Base-by-base conservation (phyloP, 2,888 invertebrate genomes). In the Sarcophaga variegata region DNA sequence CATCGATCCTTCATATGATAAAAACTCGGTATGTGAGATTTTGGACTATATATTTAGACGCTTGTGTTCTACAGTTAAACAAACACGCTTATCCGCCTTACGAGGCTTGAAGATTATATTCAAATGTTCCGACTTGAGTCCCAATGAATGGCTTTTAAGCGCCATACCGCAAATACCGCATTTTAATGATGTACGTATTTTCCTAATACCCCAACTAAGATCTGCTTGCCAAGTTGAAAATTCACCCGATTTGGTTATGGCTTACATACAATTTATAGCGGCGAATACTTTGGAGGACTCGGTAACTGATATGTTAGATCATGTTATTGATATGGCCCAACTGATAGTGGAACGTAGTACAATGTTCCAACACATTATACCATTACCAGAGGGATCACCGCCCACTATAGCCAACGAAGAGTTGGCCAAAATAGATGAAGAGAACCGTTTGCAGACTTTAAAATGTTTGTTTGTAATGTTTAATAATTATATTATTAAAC, bases 191-290 rank as follows among this genome's bases (percentile, higher is more conserved):
- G 95, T 97, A 14, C 95, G 96, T 49, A 95, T 95, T n/a, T 95
- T 96, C 86, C 95, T 96, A 83, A 95, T 96, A 84, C 94, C 94
- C 2, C 96, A 96, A 67, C 92, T 98, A n/a, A 95, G 97, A 6
- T 96, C 97, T 88, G 98, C 98, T 0, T 97, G 98, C 91, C 96
- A 97, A 91, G 97, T 98, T 82, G 99, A 99, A 94, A 98, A 98
- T 90, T 96, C 96, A 90, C 97, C 98, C 0, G 94, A 95, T 0
- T 88, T 94, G 2, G 91, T 94, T 94, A 97, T 92, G 96, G 96
- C 97, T 63, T 99, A 98, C 93, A 96, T 98, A 80, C 95, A 95
- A 88, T 98, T 98, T 94, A 95, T 99, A 69, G 96, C 98, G 0
- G 94, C 95, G 3, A 96, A 97, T 92, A 96, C 96, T 1, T 92